Conservation (phyloP, 2,113 vertebrate genomes). For the Aegotheles bennettii region DNA sequence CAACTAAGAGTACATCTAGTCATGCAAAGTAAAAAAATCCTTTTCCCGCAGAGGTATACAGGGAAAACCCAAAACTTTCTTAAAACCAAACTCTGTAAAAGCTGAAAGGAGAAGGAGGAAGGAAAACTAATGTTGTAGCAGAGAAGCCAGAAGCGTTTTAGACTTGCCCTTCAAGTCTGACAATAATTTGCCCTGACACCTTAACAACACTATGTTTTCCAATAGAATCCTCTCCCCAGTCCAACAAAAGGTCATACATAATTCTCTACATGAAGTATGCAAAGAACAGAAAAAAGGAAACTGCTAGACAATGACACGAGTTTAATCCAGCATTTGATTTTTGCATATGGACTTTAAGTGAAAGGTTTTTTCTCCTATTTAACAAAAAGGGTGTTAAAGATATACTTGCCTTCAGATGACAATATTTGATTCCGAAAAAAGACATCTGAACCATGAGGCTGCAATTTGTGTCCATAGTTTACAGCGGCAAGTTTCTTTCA, state of each 20-base stretch:
- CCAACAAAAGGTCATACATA: neutral
- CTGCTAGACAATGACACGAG: neutral
- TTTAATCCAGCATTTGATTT: neutral
- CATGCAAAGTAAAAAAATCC: neutral
- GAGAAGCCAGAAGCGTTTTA: neutral
- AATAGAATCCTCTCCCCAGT: neutral
- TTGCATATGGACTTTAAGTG: neutral
- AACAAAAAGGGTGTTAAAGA: neutral
- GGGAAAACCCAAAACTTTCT: neutral
- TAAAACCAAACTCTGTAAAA: neutral
- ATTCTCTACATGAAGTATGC: neutral
- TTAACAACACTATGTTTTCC: neutral
- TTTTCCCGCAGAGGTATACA: neutral
- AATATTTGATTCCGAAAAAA: neutral
- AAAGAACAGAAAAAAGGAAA: neutral
- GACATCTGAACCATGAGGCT: neutral
- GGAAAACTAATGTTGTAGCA: neutral
- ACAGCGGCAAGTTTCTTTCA: neutral
- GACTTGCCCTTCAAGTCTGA: neutral
- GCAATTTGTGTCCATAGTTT: neutral
- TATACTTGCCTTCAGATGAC: slow-evolving; percentile 57
- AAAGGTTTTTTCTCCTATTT: neutral
- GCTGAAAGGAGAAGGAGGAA: neutral
- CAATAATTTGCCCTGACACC: neutral
- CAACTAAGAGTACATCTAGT: neutral